Percentiles rank a stretch among this genome's conserved stretches.
phyloP scores from a whole-genome alignment of 1,140 invertebrate species.

The Pissodes strobi region DNA sequence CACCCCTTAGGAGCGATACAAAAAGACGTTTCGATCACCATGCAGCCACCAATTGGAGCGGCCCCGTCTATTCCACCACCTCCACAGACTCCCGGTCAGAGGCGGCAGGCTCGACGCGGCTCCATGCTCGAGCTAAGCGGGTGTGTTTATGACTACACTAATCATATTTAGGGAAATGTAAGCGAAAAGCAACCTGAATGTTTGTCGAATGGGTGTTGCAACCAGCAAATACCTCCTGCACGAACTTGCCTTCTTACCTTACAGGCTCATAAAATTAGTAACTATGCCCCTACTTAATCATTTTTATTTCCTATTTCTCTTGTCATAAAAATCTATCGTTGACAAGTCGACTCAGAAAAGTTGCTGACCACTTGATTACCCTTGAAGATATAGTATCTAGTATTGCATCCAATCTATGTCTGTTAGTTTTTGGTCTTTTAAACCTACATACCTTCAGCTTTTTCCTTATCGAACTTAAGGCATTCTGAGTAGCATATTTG shows the following conservation, averaged over 20 bases:
- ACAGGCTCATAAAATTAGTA: too few relatives aligned
- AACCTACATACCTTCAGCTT: too few relatives aligned
- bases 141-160: slow-evolving; percentile 59
- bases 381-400: too few relatives aligned
- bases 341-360: too few relatives aligned
- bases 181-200: slow-evolving; percentile 28
- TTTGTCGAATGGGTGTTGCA: slow-evolving; percentile 32
- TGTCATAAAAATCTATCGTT: too few relatives aligned
- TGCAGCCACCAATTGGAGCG: slow-evolving; percentile 2
- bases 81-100: slow-evolving; percentile 60
- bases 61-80: slow-evolving; percentile 40
- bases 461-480: too few relatives aligned
- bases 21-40: slow-evolving; percentile 57
- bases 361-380: too few relatives aligned
- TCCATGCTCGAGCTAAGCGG: slow-evolving; percentile 71
- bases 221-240: slow-evolving; percentile 1
- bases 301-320: too few relatives aligned
- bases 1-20: slow-evolving; percentile 62
- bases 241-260: background rate
- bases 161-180: slow-evolving; percentile 46
- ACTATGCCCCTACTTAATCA: too few relatives aligned
- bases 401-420: too few relatives aligned
- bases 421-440: too few relatives aligned
- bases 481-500: too few relatives aligned
- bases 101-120: slow-evolving; percentile 66